Evolutionary conservation across 2,888 invertebrate genomes (phyloP).

Genomic region (Nephrotoma flavescens): DNA sequence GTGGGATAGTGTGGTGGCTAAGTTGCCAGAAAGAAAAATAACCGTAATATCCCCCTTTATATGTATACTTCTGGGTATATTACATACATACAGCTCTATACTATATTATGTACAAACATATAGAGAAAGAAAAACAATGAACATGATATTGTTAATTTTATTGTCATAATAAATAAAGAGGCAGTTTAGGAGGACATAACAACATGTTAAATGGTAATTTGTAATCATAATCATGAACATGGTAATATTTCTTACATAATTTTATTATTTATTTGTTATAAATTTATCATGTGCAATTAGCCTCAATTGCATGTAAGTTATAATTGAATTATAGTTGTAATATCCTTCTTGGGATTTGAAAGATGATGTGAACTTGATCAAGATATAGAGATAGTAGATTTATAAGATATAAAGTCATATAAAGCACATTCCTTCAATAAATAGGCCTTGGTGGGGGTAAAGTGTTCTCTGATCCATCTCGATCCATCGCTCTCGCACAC

Average conservation of each 20-base stretch:
- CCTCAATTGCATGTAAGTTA: background rate
- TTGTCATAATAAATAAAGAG: background rate
- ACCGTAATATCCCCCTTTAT: background rate
- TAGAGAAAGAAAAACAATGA: background rate
- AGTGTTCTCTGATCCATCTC: too few relatives aligned
- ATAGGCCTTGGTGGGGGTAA: too few relatives aligned
- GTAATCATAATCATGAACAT: background rate
- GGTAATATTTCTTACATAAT: background rate
- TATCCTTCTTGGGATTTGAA: too few relatives aligned
- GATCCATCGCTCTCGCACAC: too few relatives aligned
- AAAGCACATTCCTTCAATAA: too few relatives aligned
- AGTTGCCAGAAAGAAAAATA: background rate
- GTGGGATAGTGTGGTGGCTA: background rate
- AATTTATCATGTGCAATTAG: background rate
- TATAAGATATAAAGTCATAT: too few relatives aligned
- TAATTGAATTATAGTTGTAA: background rate
- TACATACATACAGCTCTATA: background rate
- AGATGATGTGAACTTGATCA: too few relatives aligned
- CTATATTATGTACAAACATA: background rate
- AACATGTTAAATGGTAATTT: background rate
- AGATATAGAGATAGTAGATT: too few relatives aligned
- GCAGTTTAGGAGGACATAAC: background rate
- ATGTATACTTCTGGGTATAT: background rate
- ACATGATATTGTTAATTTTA: background rate
- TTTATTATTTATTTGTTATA: background rate